Evolutionary conservation across 2,888 invertebrate genomes (phyloP), one percentile per base, ranked within the genome.

Genomic region (Glaucopsyche alexis): DNA sequence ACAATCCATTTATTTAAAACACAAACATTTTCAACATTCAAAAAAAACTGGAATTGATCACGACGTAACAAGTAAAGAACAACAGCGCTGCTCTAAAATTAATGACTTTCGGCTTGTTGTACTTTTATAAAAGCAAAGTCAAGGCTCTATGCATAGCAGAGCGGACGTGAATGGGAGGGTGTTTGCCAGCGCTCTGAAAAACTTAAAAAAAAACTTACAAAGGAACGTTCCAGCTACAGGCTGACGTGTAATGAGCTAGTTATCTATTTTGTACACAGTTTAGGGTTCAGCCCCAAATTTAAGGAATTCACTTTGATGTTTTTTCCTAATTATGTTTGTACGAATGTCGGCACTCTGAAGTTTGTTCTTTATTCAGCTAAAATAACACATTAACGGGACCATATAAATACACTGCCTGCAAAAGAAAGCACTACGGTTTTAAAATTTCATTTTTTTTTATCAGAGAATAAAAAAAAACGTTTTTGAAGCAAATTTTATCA

Each of bases 131-230:
- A 75, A 75, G 74, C 75, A 71, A 65, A 76, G 74, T 71, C 75
- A 76, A 75, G 55, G 71, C 71, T 75, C 77, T 75, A 79, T 79
- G 78, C 79, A 78, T 79, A 77, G 75, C 74, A 75, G 78, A 78
- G 78, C 74, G 73, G 75, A 73, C 74, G 70, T 69, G 76, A 78
- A 78, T 77, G 76, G 71, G 29, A 29, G 75, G 76, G 75, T 77
- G 76, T 78, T 78, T 77, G 77, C 29, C 4, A n/a, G 29, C 29
- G 29, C 74, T 76, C 76, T 78, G 78, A 78, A 78, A n/a, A n/a
- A n/a, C n/a, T n/a, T n/a, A n/a, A n/a, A n/a, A n/a, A n/a, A 78
- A 77, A 75, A 71, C 74, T 72, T 71, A 77, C 74, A 76, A 75
- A 77, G 75, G 75, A 75, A 75, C 73, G 75, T 75, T 75, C 74